Base-by-base conservation (phyloP, 2,113 vertebrate species). In the Neotragus pygmaeus region DNA sequence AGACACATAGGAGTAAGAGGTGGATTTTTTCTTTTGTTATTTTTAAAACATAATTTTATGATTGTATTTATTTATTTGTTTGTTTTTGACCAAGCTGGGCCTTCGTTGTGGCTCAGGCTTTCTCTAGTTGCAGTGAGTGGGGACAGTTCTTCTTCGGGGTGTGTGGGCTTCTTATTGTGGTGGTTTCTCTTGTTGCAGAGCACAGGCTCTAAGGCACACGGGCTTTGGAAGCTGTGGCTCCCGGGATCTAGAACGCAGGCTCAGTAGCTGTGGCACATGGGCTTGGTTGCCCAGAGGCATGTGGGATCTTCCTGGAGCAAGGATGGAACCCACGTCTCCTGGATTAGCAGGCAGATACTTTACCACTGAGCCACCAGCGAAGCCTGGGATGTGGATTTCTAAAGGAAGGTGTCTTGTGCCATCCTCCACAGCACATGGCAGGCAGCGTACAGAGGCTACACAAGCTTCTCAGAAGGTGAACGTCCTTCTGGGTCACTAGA, bases 381-480 rank as follows among this genome's bases (percentile, higher is more conserved):
- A 45, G 39, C 7, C 75, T 9, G 78, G 4, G 47, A 27, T 49
- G 49, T 13, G 15, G 25, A 58, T n/a, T 58, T 88, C 30, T 80
- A 33, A n/a, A 51, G 57, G 39, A 43, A 89, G 36, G 30, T 1
- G 2, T 17, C 49, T 86, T 10, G 0, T 0, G 2, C 39, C 17
- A 7, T 36, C 51, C 73, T 75, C 8, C 7, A 2, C 1, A 30
- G 14, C 13, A 27, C 4, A 0, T 8, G 19, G n/a, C 1, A 7
- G n/a, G 39, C 45, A 57, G 62, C n/a, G 14, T 30, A 5, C 7
- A 5, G 13, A 19, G 17, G 36, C 30, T 49, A 30, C 2, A 2
- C 2, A 3, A 36, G 36, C 30, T 83, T 2, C 1, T 47, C 3
- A 49, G 73, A 87, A 93, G 39, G 25, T 21, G 55, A 49, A 28